Percentiles rank a stretch among this genome's conserved stretches.
These are phyloP conservation scores for Trididemnum nubilum DNA, from an alignment of 23 tunicate species.

Conservation along the genomic window DNA sequence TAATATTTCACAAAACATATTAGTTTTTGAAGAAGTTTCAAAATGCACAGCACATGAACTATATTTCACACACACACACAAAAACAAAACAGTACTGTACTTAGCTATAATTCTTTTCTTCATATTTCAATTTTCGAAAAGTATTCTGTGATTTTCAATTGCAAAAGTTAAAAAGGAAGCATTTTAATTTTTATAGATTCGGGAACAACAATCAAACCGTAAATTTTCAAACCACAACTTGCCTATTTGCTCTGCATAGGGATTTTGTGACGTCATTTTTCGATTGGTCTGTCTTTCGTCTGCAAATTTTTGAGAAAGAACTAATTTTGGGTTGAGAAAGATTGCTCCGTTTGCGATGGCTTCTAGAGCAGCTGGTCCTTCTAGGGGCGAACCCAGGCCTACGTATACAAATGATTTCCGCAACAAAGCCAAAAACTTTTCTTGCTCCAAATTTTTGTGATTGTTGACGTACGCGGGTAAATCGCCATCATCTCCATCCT, in stretches of 20 bases:
- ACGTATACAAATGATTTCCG: conserved; percentile 52
- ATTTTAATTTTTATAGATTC: no score
- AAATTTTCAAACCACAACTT: no score
- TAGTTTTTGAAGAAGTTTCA: no score
- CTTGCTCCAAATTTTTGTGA: conserved; percentile 75
- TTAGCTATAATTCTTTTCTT: no score
- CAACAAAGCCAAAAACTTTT: conserved; percentile 43
- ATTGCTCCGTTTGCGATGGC: conserved; percentile 81
- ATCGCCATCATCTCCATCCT: not conserved
- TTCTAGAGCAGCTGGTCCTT: conserved; percentile 98
- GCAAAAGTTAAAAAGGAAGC: no score
- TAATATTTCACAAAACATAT: no score
- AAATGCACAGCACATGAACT: no score
- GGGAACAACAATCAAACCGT: no score
- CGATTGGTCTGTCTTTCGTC: conserved; percentile 75
- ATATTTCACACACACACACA: no score
- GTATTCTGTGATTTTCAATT: no score
- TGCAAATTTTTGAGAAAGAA: conserved; percentile 35
- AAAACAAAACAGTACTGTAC: no score
- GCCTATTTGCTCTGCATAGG: conserved; percentile 83
- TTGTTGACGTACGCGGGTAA: conserved; percentile 71
- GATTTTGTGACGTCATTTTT: conserved; percentile 80
- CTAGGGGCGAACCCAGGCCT: conserved; percentile 87
- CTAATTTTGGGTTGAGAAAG: conserved; percentile 87
- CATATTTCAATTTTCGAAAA: no score